Base-by-base conservation (phyloP, 1,140 invertebrate species). In the Aleiodes sp. region DNA sequence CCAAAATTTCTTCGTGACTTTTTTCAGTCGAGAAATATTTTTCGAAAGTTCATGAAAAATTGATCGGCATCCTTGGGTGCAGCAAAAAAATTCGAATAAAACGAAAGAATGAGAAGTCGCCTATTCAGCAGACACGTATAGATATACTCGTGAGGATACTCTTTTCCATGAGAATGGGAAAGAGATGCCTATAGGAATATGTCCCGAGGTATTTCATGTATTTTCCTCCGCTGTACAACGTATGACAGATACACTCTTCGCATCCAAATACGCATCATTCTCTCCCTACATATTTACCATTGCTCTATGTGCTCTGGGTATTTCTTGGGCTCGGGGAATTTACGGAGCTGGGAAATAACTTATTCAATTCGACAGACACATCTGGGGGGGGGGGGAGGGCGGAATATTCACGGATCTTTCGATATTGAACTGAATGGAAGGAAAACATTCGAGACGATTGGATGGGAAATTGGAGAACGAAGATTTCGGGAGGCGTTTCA, bases 361-460 rank as follows among this genome's bases (percentile, higher is more conserved):
- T 73, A 73, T 73, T 73, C 71, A 73, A 70, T 73, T 70, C 71
- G 41, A 26, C 67, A 69, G 60, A 52, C 67, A 39, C 57, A 41
- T 68, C n/a, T 39, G 14, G 61, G 28, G 16, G 37, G 52, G 43
- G 62, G 46, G 60, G 39, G 28, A 68, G 26, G 56, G 37, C 56
- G 46, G 37, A 29, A 69, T 63, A 63, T 63, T 69, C 67, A 39
- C 59, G 43, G 67, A 69, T 69, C 63, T 69, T 59, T 69, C 28
- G 26, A n/a, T 33, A 33, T 33, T 33, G 31, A 8, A 7, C 2
- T 33, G 31, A 31, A 28, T 26, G 28, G 56, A 26, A 29, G 16
- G 26, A 9, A 26, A 43, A 14, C n/a, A n/a, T n/a, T n/a, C n/a
- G n/a, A n/a, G n/a, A n/a, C n/a, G n/a, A n/a, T n/a, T n/a, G n/a